Base-by-base conservation (phyloP, 2,888 invertebrate genomes). In the Proisotoma minuta region DNA sequence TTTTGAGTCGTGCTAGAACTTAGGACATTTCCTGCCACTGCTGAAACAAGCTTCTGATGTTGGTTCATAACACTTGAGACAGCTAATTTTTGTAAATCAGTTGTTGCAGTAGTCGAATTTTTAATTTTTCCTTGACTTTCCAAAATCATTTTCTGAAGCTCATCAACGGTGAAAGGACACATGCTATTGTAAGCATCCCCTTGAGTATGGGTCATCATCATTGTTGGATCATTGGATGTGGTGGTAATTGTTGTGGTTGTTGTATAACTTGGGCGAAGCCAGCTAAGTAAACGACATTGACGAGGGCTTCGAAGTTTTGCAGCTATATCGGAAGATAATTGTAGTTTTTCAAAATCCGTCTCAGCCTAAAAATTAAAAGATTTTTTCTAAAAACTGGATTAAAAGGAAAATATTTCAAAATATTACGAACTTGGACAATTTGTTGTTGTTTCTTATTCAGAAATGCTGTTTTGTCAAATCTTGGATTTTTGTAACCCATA, bases 391-490 rank as follows among this genome's bases (percentile, higher is more conserved):
- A n/a, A n/a, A n/a, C n/a, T n/a, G n/a, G n/a, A n/a, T n/a, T n/a
- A n/a, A n/a, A n/a, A 29, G 27, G 28, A 29, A 34, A 22, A 22
- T 39, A 23, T 27, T 49, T 5, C n/a, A n/a, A n/a, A n/a, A n/a
- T n/a, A n/a, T n/a, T n/a, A n/a, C 43, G 1, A 8, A 65, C 65
- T 20, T 60, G 34, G 26, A 49, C 29, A 3, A 66, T 22, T 48
- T 66, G 57, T 18, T 60, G 54, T 28, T 66, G 66, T 29, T 63
- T 48, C 29, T 57, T 60, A 20, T 60, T 48, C 3, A 66, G 48
- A 57, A 60, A 66, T 27, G 60, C 57, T 18, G 63, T 63, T 39
- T 66, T 66, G 18, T 66, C 62, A 60, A 60, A 66, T 40, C 66
- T 50, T 1, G 66, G 66, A 39, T 66, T 66, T 26, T 27, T 52